These are phyloP conservation scores for Mythimna vitellina DNA, from an alignment of 2,888 invertebrate genomes.

Conservation along the genomic window DNA sequence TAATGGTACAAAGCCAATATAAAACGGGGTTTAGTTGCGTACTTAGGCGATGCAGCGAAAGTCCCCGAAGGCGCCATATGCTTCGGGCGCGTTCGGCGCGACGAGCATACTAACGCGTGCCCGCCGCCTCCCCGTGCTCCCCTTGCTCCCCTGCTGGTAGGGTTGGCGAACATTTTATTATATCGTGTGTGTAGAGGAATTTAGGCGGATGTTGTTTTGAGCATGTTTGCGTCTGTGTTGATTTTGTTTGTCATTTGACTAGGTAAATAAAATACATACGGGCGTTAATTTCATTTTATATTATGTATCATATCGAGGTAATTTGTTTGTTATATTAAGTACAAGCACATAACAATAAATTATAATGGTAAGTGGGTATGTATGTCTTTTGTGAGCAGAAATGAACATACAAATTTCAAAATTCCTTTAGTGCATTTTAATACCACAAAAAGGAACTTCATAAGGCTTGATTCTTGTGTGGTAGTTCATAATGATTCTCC, in stretches of 20 bases:
- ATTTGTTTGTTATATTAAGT: background rate
- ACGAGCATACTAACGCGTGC: slow-evolving; percentile 68
- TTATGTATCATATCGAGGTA: background rate
- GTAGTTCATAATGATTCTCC: slow-evolving; percentile 4
- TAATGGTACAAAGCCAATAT: slow-evolving; percentile 67
- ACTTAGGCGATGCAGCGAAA: slow-evolving; percentile 66
- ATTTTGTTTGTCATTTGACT: slow-evolving; percentile 13
- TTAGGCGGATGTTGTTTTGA: slow-evolving; percentile 36
- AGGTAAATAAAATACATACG: background rate
- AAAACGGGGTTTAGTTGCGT: slow-evolving; percentile 64
- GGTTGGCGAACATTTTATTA: slow-evolving; percentile 49
- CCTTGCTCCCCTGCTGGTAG: slow-evolving; percentile 16
- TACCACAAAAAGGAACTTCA: slow-evolving; percentile 2
- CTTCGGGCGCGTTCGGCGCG: slow-evolving; percentile 60
- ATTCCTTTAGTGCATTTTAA: background rate
- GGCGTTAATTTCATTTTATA: slow-evolving; percentile 2
- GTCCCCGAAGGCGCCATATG: slow-evolving; percentile 66
- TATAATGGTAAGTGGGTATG: too few relatives aligned
- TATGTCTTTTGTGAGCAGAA: background rate
- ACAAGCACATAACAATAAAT: background rate
- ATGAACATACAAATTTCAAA: too few relatives aligned
- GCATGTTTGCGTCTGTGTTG: slow-evolving; percentile 26
- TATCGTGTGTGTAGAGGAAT: slow-evolving; percentile 29
- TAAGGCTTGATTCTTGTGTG: background rate
- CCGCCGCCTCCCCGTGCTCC: background rate